Conservation (phyloP, 2,888 invertebrate species). For the Slavum lentiscoides region DNA sequence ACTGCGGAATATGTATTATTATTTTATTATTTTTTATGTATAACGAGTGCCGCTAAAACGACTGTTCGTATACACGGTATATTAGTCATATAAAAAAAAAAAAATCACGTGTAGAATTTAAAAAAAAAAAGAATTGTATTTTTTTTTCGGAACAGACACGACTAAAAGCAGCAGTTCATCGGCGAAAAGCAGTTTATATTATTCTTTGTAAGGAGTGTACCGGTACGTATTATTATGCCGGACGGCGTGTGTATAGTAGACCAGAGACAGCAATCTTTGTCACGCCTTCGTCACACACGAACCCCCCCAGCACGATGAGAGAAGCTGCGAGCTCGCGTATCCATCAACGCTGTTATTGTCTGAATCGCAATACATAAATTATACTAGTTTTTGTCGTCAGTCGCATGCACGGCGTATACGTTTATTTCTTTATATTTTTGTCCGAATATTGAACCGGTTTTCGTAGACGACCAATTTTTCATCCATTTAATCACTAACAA, state of each 20-base stretch:
- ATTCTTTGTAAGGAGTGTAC: conserved; percentile 17
- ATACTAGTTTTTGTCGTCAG: conserved; percentile 5
- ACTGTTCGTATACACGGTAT: background rate
- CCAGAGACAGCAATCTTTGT: conserved; percentile 50
- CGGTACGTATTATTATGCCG: background rate
- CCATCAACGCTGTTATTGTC: conserved; percentile 42
- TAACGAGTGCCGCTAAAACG: no score
- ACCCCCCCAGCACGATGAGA: conserved; percentile 8
- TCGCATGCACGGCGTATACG: no score
- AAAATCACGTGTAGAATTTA: background rate
- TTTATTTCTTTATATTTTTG: background rate
- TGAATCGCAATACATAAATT: conserved; percentile 42
- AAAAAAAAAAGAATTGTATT: background rate
- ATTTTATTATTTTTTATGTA: no score
- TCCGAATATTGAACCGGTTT: conserved; percentile 23
- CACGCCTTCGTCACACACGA: conserved; percentile 43
- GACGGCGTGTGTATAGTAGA: background rate
- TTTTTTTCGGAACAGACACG: conserved; percentile 7
- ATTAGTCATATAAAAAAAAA: background rate
- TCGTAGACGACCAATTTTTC: background rate
- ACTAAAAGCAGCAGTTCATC: conserved; percentile 40
- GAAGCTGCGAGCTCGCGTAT: background rate
- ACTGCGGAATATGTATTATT: background rate
- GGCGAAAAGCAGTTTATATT: conserved; percentile 36
- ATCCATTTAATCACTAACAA: background rate